phyloP scores from a whole-genome alignment of 2,113 vertebrate species.

The Cinclus cinclus region DNA sequence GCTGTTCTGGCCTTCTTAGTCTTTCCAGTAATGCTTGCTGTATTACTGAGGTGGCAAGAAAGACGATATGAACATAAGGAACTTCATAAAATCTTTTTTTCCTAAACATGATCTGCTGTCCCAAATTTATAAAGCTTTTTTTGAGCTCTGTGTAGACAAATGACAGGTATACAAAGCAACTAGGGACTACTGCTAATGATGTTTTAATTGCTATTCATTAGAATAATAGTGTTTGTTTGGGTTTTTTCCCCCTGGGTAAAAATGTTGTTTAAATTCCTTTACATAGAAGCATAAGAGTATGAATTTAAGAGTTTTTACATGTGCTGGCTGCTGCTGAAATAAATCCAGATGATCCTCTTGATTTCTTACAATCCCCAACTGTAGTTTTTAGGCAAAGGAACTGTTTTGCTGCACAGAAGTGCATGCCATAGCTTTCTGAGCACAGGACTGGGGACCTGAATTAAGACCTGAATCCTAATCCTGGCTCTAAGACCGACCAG shows the following conservation, averaged over 20 bases:
- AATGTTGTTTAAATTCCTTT: not conserved
- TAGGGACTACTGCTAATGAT: not conserved
- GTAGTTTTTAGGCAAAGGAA: slow-evolving; percentile 5
- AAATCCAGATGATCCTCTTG: not conserved
- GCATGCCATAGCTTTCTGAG: not conserved
- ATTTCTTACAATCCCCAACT: not conserved
- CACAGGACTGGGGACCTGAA: not conserved
- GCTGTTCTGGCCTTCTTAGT: not conserved
- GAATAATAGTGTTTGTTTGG: not conserved
- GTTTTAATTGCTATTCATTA: not conserved
- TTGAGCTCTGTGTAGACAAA: not conserved
- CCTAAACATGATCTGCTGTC: not conserved
- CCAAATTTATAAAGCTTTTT: not conserved
- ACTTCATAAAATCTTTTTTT: slow-evolving; percentile 23
- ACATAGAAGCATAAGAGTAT: not conserved
- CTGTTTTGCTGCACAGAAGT: not conserved
- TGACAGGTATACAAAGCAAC: not conserved
- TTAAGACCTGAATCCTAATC: not conserved
- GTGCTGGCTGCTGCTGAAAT: not conserved
- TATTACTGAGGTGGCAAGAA: not conserved
- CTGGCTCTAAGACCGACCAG: not conserved
- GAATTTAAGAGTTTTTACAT: not conserved
- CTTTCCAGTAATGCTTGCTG: not conserved
- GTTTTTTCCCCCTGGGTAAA: not conserved
- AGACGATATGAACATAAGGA: not conserved